Percentiles rank a stretch among this genome's conserved stretches.
phyloP scores from a whole-genome alignment of 2,113 vertebrate species.

The Elephas maximus region DNA sequence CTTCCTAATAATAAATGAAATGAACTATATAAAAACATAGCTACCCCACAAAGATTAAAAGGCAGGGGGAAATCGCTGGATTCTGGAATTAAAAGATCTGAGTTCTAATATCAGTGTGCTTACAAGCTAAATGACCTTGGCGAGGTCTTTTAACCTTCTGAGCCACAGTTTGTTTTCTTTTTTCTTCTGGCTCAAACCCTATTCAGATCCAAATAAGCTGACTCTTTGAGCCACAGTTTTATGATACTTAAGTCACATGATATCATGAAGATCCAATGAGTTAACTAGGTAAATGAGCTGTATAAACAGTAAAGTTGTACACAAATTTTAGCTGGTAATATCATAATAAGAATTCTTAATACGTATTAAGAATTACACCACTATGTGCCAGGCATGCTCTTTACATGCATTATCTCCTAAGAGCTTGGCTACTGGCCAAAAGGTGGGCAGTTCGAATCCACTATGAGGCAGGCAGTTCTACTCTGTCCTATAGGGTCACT shows the following conservation, averaged over 20 bases:
- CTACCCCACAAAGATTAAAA: background rate
- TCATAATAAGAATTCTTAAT: background rate
- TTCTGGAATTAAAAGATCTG: background rate
- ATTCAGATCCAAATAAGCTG: background rate
- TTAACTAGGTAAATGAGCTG: background rate
- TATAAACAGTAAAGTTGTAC: background rate
- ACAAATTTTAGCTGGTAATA: background rate
- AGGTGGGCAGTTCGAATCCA: too few species aligned
- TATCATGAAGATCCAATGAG: background rate
- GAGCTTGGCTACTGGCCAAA: too few species aligned
- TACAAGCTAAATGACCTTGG: background rate
- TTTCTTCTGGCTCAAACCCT: background rate
- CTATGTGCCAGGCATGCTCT: background rate
- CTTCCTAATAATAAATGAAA: conserved; percentile 56
- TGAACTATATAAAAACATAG: background rate
- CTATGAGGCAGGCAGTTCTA: too few species aligned
- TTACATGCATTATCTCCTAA: background rate
- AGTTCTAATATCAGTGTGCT: background rate
- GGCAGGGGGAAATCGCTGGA: background rate
- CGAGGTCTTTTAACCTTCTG: background rate
- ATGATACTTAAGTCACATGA: background rate
- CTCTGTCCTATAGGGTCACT: too few species aligned
- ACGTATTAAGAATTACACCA: background rate
- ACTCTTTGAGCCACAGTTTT: background rate
- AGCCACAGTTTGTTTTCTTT: background rate